Evolutionary conservation across 2,888 invertebrate genomes (phyloP).

Genomic region (Drosophila differens): DNA sequence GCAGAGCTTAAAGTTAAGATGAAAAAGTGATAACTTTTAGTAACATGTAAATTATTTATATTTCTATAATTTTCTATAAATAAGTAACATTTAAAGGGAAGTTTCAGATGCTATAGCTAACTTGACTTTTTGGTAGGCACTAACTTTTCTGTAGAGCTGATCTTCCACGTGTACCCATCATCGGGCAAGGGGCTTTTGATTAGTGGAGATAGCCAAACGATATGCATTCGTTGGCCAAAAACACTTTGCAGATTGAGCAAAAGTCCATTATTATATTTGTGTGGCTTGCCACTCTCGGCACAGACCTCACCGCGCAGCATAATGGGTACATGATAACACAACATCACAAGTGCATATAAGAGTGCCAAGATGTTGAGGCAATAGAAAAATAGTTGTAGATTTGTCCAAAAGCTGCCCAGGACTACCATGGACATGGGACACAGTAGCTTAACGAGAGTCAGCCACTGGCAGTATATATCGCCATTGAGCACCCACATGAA

Average conservation of each 20-base stretch:
- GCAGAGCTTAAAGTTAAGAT: background rate
- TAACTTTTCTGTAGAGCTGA: background rate
- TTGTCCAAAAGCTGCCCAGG: slow-evolving; percentile 88
- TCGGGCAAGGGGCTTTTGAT: slow-evolving; percentile 90
- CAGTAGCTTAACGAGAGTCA: slow-evolving; percentile 88
- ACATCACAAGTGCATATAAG: slow-evolving; percentile 89
- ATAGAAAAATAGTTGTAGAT: slow-evolving; percentile 89
- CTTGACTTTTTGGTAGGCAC: slow-evolving; percentile 10
- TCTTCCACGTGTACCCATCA: slow-evolving; percentile 89
- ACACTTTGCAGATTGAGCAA: slow-evolving; percentile 90
- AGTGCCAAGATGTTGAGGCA: slow-evolving; percentile 90
- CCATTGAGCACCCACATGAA: slow-evolving; percentile 87
- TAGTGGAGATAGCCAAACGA: slow-evolving; percentile 92
- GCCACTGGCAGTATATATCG: slow-evolving; percentile 82
- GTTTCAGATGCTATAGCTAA: slow-evolving; percentile 1
- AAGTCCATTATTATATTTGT: slow-evolving; percentile 89
- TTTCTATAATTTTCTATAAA: background rate
- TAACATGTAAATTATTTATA: background rate
- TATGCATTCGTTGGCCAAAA: slow-evolving; percentile 92
- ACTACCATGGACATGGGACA: slow-evolving; percentile 91
- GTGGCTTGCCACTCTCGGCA: slow-evolving; percentile 83
- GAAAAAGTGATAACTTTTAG: background rate
- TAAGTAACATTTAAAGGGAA: background rate
- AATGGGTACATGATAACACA: slow-evolving; percentile 90
- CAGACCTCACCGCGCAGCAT: slow-evolving; percentile 90